Conservation (phyloP, 2,797 vertebrate genomes). For the Knipowitschia caucasica region DNA sequence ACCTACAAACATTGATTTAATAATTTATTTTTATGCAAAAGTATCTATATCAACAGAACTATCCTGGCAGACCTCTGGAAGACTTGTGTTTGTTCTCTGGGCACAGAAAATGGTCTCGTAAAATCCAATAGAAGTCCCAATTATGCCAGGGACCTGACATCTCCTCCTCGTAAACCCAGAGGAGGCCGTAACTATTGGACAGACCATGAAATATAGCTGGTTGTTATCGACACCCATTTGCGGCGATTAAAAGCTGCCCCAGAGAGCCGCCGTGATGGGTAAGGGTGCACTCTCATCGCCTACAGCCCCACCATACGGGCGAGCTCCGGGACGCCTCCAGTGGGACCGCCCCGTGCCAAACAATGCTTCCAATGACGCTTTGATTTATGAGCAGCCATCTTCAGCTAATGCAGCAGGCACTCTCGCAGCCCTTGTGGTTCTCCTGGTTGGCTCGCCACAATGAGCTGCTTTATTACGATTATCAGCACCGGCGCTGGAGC, state of each 20-base stretch:
- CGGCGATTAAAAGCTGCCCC: conserved; percentile 7
- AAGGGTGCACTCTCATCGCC: conserved; percentile 49
- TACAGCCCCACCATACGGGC: conserved; percentile 78
- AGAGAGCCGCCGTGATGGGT: conserved; percentile 41
- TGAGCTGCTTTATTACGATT: conserved; percentile 12
- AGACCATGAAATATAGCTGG: conserved; percentile 5
- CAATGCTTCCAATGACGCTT: conserved; percentile 60
- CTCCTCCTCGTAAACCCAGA: conserved; percentile 6
- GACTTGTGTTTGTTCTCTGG: background rate
- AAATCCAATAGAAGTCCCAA: conserved; percentile 3
- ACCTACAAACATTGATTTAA: background rate
- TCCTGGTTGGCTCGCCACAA: conserved; percentile 74
- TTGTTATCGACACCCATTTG: conserved; percentile 9
- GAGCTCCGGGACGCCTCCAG: conserved; percentile 72
- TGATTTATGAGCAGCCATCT: conserved; percentile 88
- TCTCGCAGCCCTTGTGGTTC: conserved; percentile 34
- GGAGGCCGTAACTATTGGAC: conserved; percentile 5
- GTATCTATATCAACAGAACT: background rate
- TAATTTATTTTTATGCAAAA: background rate
- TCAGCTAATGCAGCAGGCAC: conserved; percentile 82
- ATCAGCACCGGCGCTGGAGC: background rate
- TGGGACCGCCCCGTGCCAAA: conserved; percentile 80
- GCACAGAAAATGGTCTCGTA: conserved; percentile 1
- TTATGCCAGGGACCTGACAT: conserved; percentile 5
- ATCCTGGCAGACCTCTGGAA: background rate